Evolutionary conservation across 2,113 vertebrate species (phyloP).

Genomic region (Anhinga rufa): DNA sequence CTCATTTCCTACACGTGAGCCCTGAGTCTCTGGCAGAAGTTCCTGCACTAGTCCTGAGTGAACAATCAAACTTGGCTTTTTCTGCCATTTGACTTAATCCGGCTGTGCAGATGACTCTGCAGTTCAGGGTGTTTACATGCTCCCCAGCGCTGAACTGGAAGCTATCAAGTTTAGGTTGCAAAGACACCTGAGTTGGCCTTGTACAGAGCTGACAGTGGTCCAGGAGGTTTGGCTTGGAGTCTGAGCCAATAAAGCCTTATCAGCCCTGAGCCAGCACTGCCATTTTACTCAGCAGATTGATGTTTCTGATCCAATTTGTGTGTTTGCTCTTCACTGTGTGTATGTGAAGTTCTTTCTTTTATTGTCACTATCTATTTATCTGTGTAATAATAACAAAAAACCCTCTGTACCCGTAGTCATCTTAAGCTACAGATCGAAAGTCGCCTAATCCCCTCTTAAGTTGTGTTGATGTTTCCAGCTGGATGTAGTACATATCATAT

Average conservation of each 20-base stretch:
- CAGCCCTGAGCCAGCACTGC: not conserved
- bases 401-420: not conserved
- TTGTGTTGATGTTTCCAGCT: not conserved
- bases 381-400: not conserved
- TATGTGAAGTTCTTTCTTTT: not conserved
- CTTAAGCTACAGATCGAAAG: not conserved
- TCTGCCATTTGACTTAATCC: not conserved
- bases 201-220: not conserved
- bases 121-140: not conserved
- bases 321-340: not conserved
- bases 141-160: not conserved
- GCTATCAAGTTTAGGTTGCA: not conserved
- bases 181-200: not conserved
- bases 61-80: not conserved
- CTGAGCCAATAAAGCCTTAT: not conserved
- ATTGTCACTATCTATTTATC: not conserved
- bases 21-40: not conserved
- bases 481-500: not conserved
- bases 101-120: not conserved
- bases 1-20: not conserved
- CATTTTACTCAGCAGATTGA: not conserved
- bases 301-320: not conserved
- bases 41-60: not conserved
- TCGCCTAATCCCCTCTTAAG: not conserved
- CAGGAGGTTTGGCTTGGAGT: not conserved